phyloP scores from a whole-genome alignment of 2,888 invertebrate species.

The Megamerina dolium region DNA sequence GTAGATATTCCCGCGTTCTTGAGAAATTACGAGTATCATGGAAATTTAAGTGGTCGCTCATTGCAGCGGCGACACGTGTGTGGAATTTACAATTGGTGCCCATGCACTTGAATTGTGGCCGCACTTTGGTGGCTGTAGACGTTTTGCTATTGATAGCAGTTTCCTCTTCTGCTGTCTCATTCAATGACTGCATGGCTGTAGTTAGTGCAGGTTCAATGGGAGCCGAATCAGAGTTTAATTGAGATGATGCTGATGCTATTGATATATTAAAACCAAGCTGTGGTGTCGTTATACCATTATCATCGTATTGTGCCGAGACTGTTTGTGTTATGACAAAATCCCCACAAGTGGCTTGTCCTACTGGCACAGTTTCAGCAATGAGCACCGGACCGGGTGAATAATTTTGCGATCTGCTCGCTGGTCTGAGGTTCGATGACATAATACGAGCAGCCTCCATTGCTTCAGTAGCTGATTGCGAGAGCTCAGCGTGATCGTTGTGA shows the following conservation, averaged over 20 bases:
- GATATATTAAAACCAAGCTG: slow-evolving; percentile 29
- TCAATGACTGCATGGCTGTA: background rate
- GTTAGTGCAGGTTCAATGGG: no score
- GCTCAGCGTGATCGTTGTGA: slow-evolving; percentile 17
- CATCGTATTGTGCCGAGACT: slow-evolving; percentile 30
- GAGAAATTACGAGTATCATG: slow-evolving; percentile 31
- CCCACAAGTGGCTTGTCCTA: slow-evolving; percentile 22
- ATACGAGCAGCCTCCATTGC: slow-evolving; percentile 20
- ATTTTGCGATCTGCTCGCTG: no score
- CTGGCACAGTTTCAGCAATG: slow-evolving; percentile 24
- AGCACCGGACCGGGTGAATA: slow-evolving; percentile 22
- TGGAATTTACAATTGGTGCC: slow-evolving; percentile 31
- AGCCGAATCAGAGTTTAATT: background rate
- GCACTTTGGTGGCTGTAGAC: slow-evolving; percentile 2
- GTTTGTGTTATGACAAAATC: slow-evolving; percentile 27
- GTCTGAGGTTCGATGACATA: slow-evolving; percentile 9
- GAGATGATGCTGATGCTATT: slow-evolving; percentile 14
- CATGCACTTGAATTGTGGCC: slow-evolving; percentile 33
- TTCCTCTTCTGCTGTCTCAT: background rate
- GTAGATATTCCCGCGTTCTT: slow-evolving; percentile 28
- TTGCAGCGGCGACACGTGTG: slow-evolving; percentile 29
- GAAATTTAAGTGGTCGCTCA: slow-evolving; percentile 36
- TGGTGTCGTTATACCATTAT: slow-evolving; percentile 11
- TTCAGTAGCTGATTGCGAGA: slow-evolving; percentile 15
- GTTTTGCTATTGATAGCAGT: slow-evolving; percentile 1